Conservation (phyloP, 2,888 invertebrate genomes). For the Nephrotoma appendiculata region DNA sequence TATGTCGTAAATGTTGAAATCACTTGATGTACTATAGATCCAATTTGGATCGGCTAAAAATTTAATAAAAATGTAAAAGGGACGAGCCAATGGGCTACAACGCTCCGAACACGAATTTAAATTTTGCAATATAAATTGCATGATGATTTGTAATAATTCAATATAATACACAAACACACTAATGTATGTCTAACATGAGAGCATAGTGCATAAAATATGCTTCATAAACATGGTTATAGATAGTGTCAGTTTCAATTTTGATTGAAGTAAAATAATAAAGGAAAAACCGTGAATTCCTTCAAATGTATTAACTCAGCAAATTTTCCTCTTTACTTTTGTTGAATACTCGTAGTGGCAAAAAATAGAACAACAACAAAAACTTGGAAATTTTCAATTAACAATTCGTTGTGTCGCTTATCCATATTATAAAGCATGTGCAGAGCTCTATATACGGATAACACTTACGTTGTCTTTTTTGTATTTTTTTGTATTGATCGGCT, state of each 20-base stretch:
- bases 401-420: background rate
- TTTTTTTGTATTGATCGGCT: background rate
- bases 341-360: background rate
- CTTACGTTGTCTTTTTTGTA: background rate
- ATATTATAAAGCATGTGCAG: background rate
- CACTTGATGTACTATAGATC: no score
- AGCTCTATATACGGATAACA: background rate
- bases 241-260: background rate
- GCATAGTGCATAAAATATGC: background rate
- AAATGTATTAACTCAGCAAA: background rate
- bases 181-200: no score
- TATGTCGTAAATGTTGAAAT: no score
- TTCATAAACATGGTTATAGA: background rate
- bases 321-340: background rate
- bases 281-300: background rate
- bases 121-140: no score
- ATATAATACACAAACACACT: no score
- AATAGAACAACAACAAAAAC: background rate
- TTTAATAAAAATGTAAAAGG: no score
- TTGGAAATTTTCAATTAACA: background rate
- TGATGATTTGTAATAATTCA: no score
- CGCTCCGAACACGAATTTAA: no score
- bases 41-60: no score
- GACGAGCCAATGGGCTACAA: no score
- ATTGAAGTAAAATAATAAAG: background rate